A percentile compares a stretch with the other conserved stretches of the same genome.
Conservation (phyloP, 2,113 vertebrate species). For the Salminus brasiliensis region DNA sequence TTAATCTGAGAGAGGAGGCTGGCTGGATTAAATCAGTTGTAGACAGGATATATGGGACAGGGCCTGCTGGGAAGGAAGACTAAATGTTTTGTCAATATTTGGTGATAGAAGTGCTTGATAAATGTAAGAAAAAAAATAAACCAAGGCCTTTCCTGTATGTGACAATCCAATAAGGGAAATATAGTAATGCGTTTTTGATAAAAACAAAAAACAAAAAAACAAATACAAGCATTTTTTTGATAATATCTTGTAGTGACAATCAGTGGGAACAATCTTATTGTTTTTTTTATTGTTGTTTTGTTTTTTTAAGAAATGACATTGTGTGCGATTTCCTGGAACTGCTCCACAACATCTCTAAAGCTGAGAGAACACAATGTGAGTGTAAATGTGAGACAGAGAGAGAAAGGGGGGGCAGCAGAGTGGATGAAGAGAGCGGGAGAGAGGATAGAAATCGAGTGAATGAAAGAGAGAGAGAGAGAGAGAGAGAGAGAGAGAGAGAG, state of each 20-base stretch:
- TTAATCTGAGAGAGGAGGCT: conserved; percentile 34
- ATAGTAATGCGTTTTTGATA: not conserved
- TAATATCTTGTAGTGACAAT: too few species aligned
- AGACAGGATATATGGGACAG: conserved; percentile 22
- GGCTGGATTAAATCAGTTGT: conserved; percentile 43
- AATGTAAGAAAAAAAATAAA: too few species aligned
- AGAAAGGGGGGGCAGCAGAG: conserved; percentile 1
- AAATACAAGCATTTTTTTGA: not conserved
- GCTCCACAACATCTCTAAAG: not conserved
- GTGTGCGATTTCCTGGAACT: not conserved
- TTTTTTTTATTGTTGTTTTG: not conserved
- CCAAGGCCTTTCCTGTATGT: not conserved
- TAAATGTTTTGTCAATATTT: not conserved
- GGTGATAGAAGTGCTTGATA: not conserved
- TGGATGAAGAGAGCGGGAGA: conserved; percentile 14
- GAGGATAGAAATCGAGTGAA: not conserved
- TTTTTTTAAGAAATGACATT: not conserved
- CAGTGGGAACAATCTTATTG: not conserved
- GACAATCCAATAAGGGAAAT: not conserved
- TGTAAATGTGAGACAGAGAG: not conserved
- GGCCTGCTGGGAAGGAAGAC: not conserved
- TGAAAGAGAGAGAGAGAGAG: conserved; percentile 5
- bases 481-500: conserved; percentile 1
- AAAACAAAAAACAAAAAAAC: not conserved
- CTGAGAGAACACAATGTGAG: not conserved